Base-by-base conservation (phyloP, 2,113 vertebrate species). In the Melierax canorus region DNA sequence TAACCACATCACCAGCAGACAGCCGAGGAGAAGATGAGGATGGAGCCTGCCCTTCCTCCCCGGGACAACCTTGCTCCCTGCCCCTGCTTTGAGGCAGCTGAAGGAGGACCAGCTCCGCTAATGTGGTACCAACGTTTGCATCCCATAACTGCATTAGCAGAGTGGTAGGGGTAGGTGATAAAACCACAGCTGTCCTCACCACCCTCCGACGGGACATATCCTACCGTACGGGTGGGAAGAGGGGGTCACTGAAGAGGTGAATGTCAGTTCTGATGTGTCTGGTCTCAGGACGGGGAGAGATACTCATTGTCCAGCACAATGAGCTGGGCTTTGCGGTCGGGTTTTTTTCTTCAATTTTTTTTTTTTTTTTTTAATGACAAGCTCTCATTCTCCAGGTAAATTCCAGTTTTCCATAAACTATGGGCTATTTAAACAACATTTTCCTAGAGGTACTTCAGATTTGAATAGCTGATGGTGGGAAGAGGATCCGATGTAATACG, bases 181-280 rank as follows among this genome's bases (percentile, higher is more conserved):
- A 38, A 38, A 60, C 7, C 8, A 23, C 34, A 27, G 10, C 18
- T 15, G 30, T 45, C 5, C 26, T 59, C 72, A 16, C 29, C 24
- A 38, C 3, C 7, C 12, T 79, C 50, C 1, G 2, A 15, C 43
- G 41, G 15, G 68, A 60, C 23, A 21, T 17, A 34, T 26, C 30
- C 22, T 50, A 32, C 17, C 1, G 3, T 56, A 32, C 0, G 0
- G 7, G 18, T 18, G 11, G 58, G 30, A 64, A 86, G 30, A 50
- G 20, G 3, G 4, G 17, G 1, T 56, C 46, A 21, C 10, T 75
- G 66, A 72, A 29, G 32, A 13, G 10, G 9, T 26, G 24, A 34
- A 34, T 53, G 4, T 48, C 50, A 64, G 6, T 12, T 41, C 9
- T 22, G n/a, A 19, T n/a, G 5, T 32, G 15, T 27, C 41, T 77